phyloP scores from a whole-genome alignment of 2,888 invertebrate species.

The Cheilosia scutellata region DNA sequence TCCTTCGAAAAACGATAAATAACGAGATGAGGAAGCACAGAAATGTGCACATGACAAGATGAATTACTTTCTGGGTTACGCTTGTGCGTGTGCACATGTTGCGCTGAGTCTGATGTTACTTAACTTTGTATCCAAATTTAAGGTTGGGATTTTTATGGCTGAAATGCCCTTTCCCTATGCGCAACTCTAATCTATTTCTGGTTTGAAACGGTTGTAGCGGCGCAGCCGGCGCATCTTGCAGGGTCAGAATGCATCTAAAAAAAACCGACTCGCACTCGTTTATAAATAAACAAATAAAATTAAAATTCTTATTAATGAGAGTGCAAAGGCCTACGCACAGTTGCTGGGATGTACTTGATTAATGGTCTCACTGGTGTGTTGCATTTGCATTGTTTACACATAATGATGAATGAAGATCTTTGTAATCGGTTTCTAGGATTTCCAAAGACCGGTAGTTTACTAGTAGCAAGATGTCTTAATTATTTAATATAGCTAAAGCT shows the following conservation, averaged over 20 bases:
- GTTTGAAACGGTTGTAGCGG: slow-evolving; percentile 9
- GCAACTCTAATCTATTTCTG: slow-evolving; percentile 52
- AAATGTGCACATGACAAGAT: slow-evolving; percentile 45
- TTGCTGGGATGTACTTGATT: slow-evolving; percentile 30
- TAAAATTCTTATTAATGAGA: slow-evolving; percentile 56
- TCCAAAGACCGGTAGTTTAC: slow-evolving; percentile 15
- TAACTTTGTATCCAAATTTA: slow-evolving; percentile 43
- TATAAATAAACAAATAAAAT: slow-evolving; percentile 64
- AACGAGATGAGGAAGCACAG: slow-evolving; percentile 28
- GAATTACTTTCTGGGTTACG: slow-evolving; percentile 60
- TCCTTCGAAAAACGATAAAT: slow-evolving; percentile 37
- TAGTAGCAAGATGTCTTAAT: not conserved
- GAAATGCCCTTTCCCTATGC: slow-evolving; percentile 45
- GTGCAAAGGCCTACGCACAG: slow-evolving; percentile 65
- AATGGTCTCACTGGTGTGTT: slow-evolving; percentile 48
- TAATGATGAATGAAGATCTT: slow-evolving; percentile 28
- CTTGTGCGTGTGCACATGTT: slow-evolving; percentile 40
- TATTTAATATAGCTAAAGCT: not conserved
- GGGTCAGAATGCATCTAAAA: slow-evolving; percentile 55
- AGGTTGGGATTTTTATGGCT: slow-evolving; percentile 65
- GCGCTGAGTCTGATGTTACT: slow-evolving; percentile 25
- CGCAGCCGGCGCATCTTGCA: slow-evolving; percentile 53
- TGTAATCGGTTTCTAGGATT: slow-evolving; percentile 17
- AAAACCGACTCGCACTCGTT: slow-evolving; percentile 21
- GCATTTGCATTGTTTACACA: slow-evolving; percentile 31